Base-by-base conservation (phyloP, 2,797 vertebrate genomes). In the Chelon labrosus region DNA sequence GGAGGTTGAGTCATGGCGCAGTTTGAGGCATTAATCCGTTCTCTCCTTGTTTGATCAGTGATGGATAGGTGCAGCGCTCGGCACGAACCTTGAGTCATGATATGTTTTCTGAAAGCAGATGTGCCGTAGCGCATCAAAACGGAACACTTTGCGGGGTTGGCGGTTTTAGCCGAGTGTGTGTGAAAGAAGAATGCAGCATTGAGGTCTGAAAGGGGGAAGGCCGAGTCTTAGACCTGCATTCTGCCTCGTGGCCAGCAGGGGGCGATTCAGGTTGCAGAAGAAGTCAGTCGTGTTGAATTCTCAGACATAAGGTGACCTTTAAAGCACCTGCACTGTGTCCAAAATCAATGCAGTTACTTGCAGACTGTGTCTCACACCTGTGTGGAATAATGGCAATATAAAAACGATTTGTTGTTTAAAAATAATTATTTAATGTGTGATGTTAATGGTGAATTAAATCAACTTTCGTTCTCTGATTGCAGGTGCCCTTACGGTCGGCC, bases 401-500 rank as follows among this genome's bases (percentile, higher is more conserved):
- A 42, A 17, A 35, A 46, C 3, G 2, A 35, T 17, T 22, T 44
- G 56, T 2, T 1, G 19, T n/a, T 52, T 22, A 27, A 65, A 27
- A 31, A 31, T 7, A 22, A 44, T 10, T 65, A 50, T n/a, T 10
- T 17, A 19, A 4, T 22, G 20, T 35, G 27, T 53, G 10, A 2
- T 53, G 4, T 20, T 16, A 50, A 9, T n/a, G 41, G 27, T 56
- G 0, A 10, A 49, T 64, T 49, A 10, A 64, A 60, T 62, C 13
- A 39, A 54, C n/a, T 20, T 44, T 42, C 10, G 1, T 9, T 50
- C 62, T 94, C 39, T 85, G 38, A 54, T 37, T 63, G 7, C 75
- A 99, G 98, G 98, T 92, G 97, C 98, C 57, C 96, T 99, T 76
- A 99, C 98, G 17, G 97, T 99, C 75, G 98, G 98, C 85, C 96